Base-by-base conservation (phyloP, 2,797 vertebrate genomes). In the Triplophysa bombifrons region DNA sequence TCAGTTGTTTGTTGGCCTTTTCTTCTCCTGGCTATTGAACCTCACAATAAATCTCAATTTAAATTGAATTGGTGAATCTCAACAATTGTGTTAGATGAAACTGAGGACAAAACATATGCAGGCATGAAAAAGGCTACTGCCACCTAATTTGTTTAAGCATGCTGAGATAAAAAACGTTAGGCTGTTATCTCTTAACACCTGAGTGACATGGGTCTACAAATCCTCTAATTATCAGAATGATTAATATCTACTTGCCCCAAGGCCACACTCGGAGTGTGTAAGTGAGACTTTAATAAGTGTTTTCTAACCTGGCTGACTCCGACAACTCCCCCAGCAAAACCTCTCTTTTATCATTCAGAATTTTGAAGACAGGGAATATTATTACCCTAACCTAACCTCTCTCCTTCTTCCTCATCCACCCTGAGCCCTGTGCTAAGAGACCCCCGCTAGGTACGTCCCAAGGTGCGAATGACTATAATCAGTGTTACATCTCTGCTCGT, bases 231-330 rank as follows among this genome's bases (percentile, higher is more conserved):
- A 93, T 90, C 89, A 86, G 78, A 82, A 84, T 93, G 93, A 94
- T 93, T 93, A 92, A 91, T 92, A 94, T 93, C 92, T 91, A 86
- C 88, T 87, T 86, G 89, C 92, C 91, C 89, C 46, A 88, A 86
- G 93, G 92, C 90, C 88, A 92, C 89, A 92, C 90, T 93, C 90
- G 86, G 88, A 92, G 89, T 90, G 87, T 90, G 91, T 92, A 92
- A 92, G 92, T 90, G 90, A 90, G 85, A 90, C 90, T 93, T 93
- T 93, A 93, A 93, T 93, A 92, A 92, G 89, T 91, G 56, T 90
- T 93, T 92, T 91, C 89, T 90, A 56, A 61, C 17, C 48, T 50
- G 72, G 14, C 17, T 58, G 72, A 64, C 81, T 60, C 79, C 84
- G 87, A 83, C 81, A 82, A 74, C 86, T 63, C 88, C 83, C 38